phyloP scores from a whole-genome alignment of 2,888 invertebrate genomes.

The Hipparchia semele region DNA sequence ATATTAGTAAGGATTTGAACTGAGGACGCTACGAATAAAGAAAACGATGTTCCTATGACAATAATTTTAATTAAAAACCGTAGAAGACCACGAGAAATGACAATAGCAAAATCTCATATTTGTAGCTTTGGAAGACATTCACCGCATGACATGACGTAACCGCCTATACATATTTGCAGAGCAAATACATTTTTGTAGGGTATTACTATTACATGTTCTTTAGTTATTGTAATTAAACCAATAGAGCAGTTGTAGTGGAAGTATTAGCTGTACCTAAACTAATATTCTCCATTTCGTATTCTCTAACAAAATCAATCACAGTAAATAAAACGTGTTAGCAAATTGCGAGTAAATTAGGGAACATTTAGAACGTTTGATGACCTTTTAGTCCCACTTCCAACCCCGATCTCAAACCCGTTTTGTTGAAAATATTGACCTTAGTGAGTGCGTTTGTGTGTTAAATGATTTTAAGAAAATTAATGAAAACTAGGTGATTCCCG shows the following conservation, averaged over 20 bases:
- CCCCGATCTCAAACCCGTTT: not conserved
- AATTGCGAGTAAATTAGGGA: not conserved
- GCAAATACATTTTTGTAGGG: not conserved
- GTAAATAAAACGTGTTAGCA: not conserved
- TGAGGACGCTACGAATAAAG: no score
- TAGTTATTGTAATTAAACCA: not conserved
- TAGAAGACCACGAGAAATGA: not conserved
- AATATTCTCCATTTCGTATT: not conserved
- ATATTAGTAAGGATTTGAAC: no score
- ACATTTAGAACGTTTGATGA: not conserved
- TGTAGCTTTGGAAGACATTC: no score
- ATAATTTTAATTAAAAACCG: no score
- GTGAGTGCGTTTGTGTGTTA: not conserved
- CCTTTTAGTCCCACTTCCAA: not conserved
- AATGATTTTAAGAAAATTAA: not conserved
- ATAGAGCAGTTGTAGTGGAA: not conserved
- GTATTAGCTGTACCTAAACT: no score
- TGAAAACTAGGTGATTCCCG: no score
- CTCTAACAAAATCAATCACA: not conserved
- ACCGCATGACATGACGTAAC: no score
- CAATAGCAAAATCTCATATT: not conserved
- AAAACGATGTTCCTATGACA: no score
- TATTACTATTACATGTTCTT: not conserved
- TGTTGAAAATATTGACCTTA: not conserved
- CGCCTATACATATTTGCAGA: constrained; percentile 3